Evolutionary conservation across 2,113 vertebrate genomes (phyloP), one percentile per base, ranked within the genome.

Genomic region (Pygoscelis antarcticus): DNA sequence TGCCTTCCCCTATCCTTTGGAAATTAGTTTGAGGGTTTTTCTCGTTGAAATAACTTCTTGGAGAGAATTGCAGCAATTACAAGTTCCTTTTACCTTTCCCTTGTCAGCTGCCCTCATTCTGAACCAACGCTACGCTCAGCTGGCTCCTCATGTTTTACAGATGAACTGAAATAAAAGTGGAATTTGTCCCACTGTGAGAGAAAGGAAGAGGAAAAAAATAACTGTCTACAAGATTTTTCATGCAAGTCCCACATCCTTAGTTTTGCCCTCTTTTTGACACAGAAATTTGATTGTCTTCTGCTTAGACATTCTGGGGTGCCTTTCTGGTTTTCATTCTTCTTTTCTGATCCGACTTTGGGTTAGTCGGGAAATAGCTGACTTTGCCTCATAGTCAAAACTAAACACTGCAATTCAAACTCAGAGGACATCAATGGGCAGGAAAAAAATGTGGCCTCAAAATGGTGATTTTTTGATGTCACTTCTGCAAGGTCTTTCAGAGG

Each of bases 101-200:
- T 91, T 91, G 87, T 72, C 81, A 87, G 74, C 65, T 95, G 87
- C 81, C 75, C 93, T 93, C 70, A 70, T 93, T 96, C 74, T 95
- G 87, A 97, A 94, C 93, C 89, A 95, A 61, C 0, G 4, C 77
- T 94, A 66, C 0, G 14, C 91, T 93, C 91, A 94, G 93, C 84
- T 94, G 93, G 86, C 66, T 96, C 75, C 84, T 96, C 91, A 80
- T 96, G 84, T 94, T 96, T 96, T 95, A 93, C 92, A 91, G 95
- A 94, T 94, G 96, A 96, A 93, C 44, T 93, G 91, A 91, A 96
- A 91, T 93, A 95, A 85, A 96, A 91, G 70, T 80, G 78, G 78
- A 94, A 91, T 91, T 96, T 93, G 78, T 96, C 96, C 87, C 81
- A 93, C 93, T 96, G 95, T 87, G 92, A 96, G 75, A 89, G 38